Conservation (phyloP, 2,888 invertebrate genomes). For the Hydroisotoma schaefferi region DNA sequence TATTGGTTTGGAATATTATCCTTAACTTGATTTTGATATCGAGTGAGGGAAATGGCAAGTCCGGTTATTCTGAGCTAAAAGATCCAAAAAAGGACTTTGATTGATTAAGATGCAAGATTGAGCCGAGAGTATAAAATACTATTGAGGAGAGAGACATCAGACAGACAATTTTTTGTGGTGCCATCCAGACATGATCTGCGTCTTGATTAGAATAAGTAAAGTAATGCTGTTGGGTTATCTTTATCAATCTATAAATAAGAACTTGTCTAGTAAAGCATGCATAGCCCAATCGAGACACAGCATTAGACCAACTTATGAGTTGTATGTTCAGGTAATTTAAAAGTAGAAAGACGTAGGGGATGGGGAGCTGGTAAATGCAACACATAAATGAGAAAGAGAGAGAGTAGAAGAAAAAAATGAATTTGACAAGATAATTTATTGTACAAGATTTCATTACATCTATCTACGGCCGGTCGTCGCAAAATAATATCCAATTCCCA, state of each 20-base stretch:
- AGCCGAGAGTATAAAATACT: not conserved
- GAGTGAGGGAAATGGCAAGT: no score
- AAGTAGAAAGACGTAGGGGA: no score
- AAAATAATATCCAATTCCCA: not conserved
- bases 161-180: slow-evolving; percentile 3
- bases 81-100: slow-evolving; percentile 1
- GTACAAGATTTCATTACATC: not conserved
- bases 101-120: no score
- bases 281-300: not conserved
- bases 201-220: slow-evolving; percentile 1
- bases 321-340: not conserved
- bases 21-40: no score
- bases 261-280: slow-evolving; percentile 3
- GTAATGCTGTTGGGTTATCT: not conserved
- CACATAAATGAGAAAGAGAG: no score
- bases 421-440: slow-evolving; percentile 3
- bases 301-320: no score
- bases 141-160: slow-evolving; percentile 1
- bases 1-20: no score
- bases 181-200: not conserved
- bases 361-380: no score
- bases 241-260: slow-evolving; percentile 7
- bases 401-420: slow-evolving; percentile 2
- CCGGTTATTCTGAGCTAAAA: no score
- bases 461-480: not conserved